Conservation (phyloP, 2,888 invertebrate species). For the Cerceris ruficornis region DNA sequence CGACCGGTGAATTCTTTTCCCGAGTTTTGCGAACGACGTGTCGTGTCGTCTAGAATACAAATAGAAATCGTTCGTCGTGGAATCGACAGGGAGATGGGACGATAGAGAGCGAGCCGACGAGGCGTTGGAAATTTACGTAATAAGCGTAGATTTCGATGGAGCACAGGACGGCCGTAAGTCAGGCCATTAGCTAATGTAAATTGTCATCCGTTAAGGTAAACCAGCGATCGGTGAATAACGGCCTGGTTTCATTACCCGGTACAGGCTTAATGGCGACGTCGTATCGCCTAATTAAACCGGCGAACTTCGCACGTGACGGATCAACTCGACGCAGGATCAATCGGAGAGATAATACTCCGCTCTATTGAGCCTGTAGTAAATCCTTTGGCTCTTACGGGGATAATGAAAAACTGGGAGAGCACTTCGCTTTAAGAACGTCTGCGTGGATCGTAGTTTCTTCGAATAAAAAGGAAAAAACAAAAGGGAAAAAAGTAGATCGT, state of each 20-base stretch:
- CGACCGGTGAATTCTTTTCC: not conserved
- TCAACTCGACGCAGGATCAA: not conserved
- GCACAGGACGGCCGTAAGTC: conserved; percentile 11
- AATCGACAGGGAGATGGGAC: conserved; percentile 17
- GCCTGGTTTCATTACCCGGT: conserved; percentile 48
- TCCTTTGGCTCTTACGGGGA: conserved; percentile 2
- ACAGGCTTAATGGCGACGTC: conserved; percentile 49
- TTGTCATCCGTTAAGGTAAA: conserved; percentile 55
- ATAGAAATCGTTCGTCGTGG: not conserved
- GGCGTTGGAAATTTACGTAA: conserved; percentile 35
- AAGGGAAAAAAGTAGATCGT: too few relatives aligned
- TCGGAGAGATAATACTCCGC: not conserved
- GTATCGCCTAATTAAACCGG: conserved; percentile 59
- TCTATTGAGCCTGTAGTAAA: conserved; percentile 28
- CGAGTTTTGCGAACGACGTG: not conserved
- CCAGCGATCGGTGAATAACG: conserved; percentile 49
- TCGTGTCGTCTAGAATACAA: not conserved
- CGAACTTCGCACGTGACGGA: conserved; percentile 37
- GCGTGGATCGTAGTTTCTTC: too few relatives aligned
- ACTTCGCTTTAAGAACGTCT: too few relatives aligned
- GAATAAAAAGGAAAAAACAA: too few relatives aligned
- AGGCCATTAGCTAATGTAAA: conserved; percentile 53
- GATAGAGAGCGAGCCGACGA: conserved; percentile 1
- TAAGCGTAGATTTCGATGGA: conserved; percentile 3
- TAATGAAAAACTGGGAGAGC: not conserved